Evolutionary conservation across 1,140 invertebrate species (phyloP), one percentile per base, ranked within the genome.

Genomic region (Drosophila fuyamai): DNA sequence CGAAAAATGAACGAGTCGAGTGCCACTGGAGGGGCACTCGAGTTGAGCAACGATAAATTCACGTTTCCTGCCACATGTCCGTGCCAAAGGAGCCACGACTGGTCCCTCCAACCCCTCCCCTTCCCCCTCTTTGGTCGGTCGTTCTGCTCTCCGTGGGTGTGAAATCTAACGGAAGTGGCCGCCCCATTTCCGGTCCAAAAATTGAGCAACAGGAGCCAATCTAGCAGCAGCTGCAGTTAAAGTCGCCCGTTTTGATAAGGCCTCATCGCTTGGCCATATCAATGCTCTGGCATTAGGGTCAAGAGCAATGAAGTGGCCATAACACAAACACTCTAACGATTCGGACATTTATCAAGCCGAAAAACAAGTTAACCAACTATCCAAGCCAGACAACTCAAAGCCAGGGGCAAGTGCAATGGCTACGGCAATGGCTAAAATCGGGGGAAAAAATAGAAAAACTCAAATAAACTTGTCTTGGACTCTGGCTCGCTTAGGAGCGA

Each of bases 401-500:
- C 84, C 84, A 88, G 84, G 84, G 80, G 84, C 84, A 88, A 89
- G 84, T 78, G 80, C 79, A 89, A 60, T 79, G 83, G 79, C 76
- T 66, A 65, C 38, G 59, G 60, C 65, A 48, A 44, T 79, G 57
- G 58, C 72, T 79, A 60, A 66, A 67, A 55, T 54, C 27, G 54
- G 57, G 66, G 48, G 50, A 58, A 76, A 70, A 68, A 36, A 61
- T 13, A 66, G 36, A 65, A 66, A 66, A 68, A 53, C 40, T 68
- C 18, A 58, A 71, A 48, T 44, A 83, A 86, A 88, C 83, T 83
- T 83, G 83, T 83, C 79, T 86, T 88, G 79, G 75, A 77, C 81
- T 66, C 81, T 81, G 81, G 74, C 75, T 70, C 70, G 74, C 46
- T 68, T 78, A 57, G 74, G 44, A 70, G 75, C 74, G 74, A 78